Base-by-base conservation (phyloP, 2,113 vertebrate species). In the Herpetotheres cachinnans region DNA sequence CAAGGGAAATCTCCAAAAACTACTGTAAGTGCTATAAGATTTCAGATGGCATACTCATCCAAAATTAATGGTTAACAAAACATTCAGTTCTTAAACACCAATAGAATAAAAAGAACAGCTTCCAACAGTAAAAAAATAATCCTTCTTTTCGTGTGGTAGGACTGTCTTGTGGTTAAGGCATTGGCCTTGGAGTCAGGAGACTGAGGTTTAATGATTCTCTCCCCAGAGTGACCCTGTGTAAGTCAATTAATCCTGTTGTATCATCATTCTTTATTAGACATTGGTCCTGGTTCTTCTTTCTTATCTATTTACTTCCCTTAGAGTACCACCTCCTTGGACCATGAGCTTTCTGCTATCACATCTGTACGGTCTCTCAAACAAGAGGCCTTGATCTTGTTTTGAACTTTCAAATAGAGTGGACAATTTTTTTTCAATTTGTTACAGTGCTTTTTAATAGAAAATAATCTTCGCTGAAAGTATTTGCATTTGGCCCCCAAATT, bases 1-100 rank as follows among this genome's bases (percentile, higher is more conserved):
- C 83, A 91, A 79, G 81, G 63, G 94, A 96, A 92, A 95, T 85
- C 95, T 97, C 77, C 65, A 79, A 94, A 95, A 95, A 91, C 96
- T 97, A 97, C 97, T 82, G 80, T 82, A 86, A 92, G 69, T 49
- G 52, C 34, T 96, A 74, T 93, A 93, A 89, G 81, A 86, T 94
- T 96, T 95, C 95, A 94, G 77, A 91, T 63, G 61, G 65, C 65
- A 91, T 89, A 82, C 69, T 89, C 77, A 72, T 91, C 61, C 89
- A 95, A 93, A 92, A 89, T 49, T 86, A 71, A 78, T 67, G 27
- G 34, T 63, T 97, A 92, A 74, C 52, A 96, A 96, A 97, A 89
- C 77, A 82, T 91, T 91, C 34, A 36, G 9, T 89, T 87, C 40
- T 91, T 56, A 84, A 96, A 72, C 52, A 82, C 34, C 56, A 92